Conservation (phyloP, 2,888 invertebrate species). For the Molorchus minor region DNA sequence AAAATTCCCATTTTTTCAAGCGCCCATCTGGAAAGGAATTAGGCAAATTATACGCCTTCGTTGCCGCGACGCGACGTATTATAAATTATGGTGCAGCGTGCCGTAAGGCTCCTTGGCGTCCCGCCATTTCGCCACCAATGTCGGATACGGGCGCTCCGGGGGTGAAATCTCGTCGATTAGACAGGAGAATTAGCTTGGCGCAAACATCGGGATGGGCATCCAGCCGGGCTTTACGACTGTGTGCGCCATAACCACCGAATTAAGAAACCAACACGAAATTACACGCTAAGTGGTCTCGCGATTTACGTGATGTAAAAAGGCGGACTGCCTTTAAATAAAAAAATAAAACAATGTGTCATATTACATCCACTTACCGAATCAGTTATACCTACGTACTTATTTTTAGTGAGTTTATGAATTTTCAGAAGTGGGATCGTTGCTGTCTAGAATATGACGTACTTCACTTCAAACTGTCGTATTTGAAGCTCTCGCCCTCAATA, state of each 20-base stretch:
- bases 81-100: constrained; percentile 10
- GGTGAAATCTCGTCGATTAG: constrained; percentile 20
- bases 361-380: no score
- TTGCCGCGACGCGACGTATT: not conserved
- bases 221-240: constrained; percentile 1
- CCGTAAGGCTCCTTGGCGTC: not conserved
- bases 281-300: not conserved
- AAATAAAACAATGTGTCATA: no score
- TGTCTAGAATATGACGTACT: no score
- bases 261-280: constrained; percentile 6
- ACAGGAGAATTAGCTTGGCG: constrained; percentile 22
- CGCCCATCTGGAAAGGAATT: constrained; percentile 9
- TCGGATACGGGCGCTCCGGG: constrained; percentile 6
- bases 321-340: no score
- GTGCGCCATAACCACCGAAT: constrained; percentile 10
- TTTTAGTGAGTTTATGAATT: no score
- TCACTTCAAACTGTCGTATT: no score
- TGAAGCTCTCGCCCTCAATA: no score
- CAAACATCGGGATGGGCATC: constrained; percentile 3
- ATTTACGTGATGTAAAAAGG: constrained; percentile 1
- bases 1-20: constrained; percentile 12
- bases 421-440: no score
- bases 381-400: no score
- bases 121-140: constrained; percentile 7
- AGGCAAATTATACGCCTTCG: constrained; percentile 9